phyloP scores from a whole-genome alignment of 2,113 vertebrate species.

The Cheilinus undulatus region DNA sequence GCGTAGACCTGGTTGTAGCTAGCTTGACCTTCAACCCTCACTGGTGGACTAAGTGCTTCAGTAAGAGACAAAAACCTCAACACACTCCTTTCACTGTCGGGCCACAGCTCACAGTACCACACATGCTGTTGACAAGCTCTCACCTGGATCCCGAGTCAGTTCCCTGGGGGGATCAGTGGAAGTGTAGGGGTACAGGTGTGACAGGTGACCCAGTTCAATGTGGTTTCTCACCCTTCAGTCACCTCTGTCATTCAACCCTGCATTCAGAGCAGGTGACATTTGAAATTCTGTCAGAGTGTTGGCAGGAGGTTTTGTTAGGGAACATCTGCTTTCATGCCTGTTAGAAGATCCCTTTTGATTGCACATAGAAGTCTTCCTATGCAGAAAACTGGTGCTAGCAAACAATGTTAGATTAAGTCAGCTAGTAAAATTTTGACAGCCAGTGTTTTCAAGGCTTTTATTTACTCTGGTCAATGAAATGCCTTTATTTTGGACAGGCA shows the following conservation, averaged over 20 bases:
- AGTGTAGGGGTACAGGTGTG: conserved; percentile 59
- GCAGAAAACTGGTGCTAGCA: too few species aligned
- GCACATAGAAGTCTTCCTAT: not conserved
- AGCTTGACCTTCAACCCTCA: conserved; percentile 58
- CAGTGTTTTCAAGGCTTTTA: too few species aligned
- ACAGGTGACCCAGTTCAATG: conserved; percentile 70
- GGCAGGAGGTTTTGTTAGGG: not conserved
- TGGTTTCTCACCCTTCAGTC: conserved; percentile 66
- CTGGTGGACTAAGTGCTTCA: conserved; percentile 70
- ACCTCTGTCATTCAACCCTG: conserved; percentile 25
- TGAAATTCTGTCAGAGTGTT: conserved; percentile 30
- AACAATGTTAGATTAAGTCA: too few species aligned
- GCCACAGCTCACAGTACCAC: conserved; percentile 37
- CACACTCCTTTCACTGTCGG: conserved; percentile 46
- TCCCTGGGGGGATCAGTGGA: conserved; percentile 52
- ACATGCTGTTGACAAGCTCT: conserved; percentile 69
- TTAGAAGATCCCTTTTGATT: not conserved
- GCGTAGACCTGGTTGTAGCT: conserved; percentile 36
- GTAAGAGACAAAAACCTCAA: conserved; percentile 38
- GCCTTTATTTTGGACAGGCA: too few species aligned
- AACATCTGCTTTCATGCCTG: not conserved
- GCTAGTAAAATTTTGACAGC: too few species aligned
- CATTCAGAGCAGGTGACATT: conserved; percentile 11
- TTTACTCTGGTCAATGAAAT: too few species aligned
- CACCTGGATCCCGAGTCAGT: conserved; percentile 62